phyloP scores from a whole-genome alignment of 2,797 vertebrate species.

The Cryptoblepharus egeriae region DNA sequence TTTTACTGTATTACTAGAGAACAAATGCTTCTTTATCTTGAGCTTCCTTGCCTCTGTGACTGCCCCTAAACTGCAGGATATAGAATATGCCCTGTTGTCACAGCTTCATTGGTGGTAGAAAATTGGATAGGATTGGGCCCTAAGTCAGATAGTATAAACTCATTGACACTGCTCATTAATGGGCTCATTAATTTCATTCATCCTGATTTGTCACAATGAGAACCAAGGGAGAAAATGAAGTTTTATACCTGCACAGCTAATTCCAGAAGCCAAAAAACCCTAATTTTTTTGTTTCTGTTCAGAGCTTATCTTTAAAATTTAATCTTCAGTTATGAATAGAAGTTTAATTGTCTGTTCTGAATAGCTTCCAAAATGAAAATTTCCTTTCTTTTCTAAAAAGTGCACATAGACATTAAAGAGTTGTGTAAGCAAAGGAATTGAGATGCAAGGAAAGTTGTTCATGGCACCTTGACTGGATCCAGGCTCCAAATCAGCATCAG shows the following conservation, averaged over 20 bases:
- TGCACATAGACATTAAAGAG: not conserved
- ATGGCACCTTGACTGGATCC: not conserved
- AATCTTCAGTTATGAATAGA: not conserved
- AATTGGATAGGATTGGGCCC: no score
- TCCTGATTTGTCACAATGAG: conserved; percentile 34
- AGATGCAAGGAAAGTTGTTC: not conserved
- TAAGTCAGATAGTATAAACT: no score
- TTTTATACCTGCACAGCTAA: not conserved
- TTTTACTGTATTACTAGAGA: no score
- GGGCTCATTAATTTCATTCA: conserved; percentile 8
- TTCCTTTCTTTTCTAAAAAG: not conserved
- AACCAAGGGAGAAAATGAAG: conserved; percentile 10
- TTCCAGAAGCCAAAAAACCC: not conserved
- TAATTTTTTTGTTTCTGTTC: not conserved
- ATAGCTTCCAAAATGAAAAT: not conserved
- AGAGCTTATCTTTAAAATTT: conserved; percentile 2
- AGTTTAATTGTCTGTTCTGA: not conserved
- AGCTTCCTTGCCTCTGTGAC: no score
- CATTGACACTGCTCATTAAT: no score
- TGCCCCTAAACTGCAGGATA: no score
- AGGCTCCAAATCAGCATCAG: not conserved
- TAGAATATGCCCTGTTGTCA: no score
- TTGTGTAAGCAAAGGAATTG: not conserved
- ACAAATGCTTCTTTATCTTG: no score
- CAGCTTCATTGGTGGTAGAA: no score